Conservation (phyloP, 2,113 vertebrate genomes). For the Gnathonemus longibarbis region DNA sequence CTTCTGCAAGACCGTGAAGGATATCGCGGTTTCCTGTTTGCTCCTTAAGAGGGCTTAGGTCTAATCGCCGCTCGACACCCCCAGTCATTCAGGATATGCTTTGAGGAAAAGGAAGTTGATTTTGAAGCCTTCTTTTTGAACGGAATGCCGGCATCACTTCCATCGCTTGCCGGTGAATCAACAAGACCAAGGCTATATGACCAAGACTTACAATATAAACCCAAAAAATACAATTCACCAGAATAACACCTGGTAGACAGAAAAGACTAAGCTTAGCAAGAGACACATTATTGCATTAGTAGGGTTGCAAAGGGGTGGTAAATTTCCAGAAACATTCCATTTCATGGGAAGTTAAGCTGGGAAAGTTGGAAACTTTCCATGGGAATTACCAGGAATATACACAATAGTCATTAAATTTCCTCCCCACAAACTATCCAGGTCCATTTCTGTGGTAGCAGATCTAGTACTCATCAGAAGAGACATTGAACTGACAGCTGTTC, state of each 20-base stretch:
- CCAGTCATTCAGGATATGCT: not conserved
- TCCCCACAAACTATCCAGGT: not conserved
- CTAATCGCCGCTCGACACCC: not conserved
- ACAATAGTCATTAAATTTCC: not conserved
- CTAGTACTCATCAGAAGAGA: not conserved
- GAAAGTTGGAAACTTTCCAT: not conserved
- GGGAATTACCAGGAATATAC: not conserved
- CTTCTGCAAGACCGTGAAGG: not conserved
- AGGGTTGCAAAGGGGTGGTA: not conserved
- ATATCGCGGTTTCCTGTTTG: not conserved
- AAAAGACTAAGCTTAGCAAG: not conserved
- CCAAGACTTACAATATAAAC: not conserved
- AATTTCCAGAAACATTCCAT: not conserved
- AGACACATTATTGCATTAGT: not conserved
- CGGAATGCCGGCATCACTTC: not conserved
- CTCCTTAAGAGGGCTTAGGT: not conserved
- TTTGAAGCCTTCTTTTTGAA: not conserved
- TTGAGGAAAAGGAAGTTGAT: not conserved
- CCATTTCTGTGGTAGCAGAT: not conserved
- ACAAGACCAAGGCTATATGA: not conserved
- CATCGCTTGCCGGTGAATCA: not conserved
- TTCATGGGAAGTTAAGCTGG: not conserved
- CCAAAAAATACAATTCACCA: not conserved
- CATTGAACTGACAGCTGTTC: not conserved
- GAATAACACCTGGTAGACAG: not conserved